Base-by-base conservation (phyloP, 1,140 invertebrate species). In the Drosophila willistoni region DNA sequence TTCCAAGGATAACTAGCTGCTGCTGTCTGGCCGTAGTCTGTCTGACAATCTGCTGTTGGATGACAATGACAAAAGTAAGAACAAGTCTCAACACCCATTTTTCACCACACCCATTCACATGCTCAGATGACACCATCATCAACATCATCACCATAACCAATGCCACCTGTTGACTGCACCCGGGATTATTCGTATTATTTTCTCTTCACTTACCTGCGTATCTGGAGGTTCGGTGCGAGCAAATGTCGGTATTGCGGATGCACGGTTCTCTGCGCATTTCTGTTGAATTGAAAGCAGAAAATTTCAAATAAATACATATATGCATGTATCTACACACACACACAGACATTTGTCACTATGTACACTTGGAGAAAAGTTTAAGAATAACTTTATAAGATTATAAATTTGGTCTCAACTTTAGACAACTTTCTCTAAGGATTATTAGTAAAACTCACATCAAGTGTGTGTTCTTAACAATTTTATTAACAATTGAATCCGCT, bases 171-270 rank as follows among this genome's bases (percentile, higher is more conserved):
- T 65, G 41, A 64, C 34, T 36, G 9, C 68, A 34, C 57, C 36
- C 10, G 7, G 44, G 9, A 22, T 51, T 22, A 22, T 3, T 51
- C 7, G 17, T 17, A 19, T 47, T 47, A 9, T 19, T 59, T 34
- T 22, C 51, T 22, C 19, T 60, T 25, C 33, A 91, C 81, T 93
- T 90, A 97, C 96, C 94, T 98, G 97, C 41, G 95, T 97, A 81
- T 98, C 97, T 14, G 98, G 97, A 17, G 98, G 98, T 92, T 98
- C 97, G 10, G 98, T 98, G 90, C 98, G 94, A 7, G 97, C 97
- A 93, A 99, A 99, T 36, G 98, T 99, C 71, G 96, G 95, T 87
- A 98, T 96, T 64, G 94, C 93, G 13, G 97, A 97, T 9, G 97
- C 96, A 92, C 95, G 95, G 87, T 96, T 95, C 92, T 98, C 97